Conservation (phyloP, 2,888 invertebrate genomes). For the Cremastobaeus sp. region DNA sequence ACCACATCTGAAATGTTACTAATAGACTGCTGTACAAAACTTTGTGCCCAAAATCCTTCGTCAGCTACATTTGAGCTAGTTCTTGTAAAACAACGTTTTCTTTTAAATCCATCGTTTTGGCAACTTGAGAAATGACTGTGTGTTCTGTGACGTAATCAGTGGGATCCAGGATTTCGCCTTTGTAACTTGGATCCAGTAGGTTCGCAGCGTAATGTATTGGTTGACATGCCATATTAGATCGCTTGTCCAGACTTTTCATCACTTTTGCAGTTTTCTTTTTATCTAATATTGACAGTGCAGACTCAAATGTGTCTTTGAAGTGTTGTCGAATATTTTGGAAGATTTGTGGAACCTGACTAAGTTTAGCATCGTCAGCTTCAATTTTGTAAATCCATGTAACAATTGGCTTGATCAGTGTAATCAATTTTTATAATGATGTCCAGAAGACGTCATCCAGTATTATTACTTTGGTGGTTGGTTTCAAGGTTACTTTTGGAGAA, state of each 20-base stretch:
- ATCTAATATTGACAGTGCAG: not conserved
- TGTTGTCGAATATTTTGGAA: constrained; percentile 1
- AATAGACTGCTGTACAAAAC: constrained; percentile 5
- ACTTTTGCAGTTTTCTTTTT: not conserved
- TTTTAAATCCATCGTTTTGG: not conserved
- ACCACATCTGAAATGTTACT: constrained; percentile 1
- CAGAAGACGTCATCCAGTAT: constrained; percentile 1
- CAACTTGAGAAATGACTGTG: constrained; percentile 3
- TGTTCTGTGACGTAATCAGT: not conserved
- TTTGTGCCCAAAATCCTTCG: constrained; percentile 3
- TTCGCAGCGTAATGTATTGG: constrained; percentile 54
- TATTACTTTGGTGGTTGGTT: not conserved
- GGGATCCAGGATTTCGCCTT: constrained; percentile 4
- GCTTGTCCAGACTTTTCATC: constrained; percentile 13
- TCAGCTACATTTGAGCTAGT: constrained; percentile 1
- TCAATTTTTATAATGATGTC: not conserved
- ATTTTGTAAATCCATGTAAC: constrained; percentile 7
- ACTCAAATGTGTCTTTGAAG: not conserved
- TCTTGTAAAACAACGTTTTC: not conserved
- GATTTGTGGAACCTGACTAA: constrained; percentile 4
- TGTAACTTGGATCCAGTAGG: constrained; percentile 38
- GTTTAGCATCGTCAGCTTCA: not conserved
- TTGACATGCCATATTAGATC: constrained; percentile 24
- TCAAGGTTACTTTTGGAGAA: not conserved
- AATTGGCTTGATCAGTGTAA: constrained; percentile 2